Evolutionary conservation across 2,797 vertebrate genomes (phyloP), one percentile per base, ranked within the genome.

Genomic region (Setipinna tenuifilis): DNA sequence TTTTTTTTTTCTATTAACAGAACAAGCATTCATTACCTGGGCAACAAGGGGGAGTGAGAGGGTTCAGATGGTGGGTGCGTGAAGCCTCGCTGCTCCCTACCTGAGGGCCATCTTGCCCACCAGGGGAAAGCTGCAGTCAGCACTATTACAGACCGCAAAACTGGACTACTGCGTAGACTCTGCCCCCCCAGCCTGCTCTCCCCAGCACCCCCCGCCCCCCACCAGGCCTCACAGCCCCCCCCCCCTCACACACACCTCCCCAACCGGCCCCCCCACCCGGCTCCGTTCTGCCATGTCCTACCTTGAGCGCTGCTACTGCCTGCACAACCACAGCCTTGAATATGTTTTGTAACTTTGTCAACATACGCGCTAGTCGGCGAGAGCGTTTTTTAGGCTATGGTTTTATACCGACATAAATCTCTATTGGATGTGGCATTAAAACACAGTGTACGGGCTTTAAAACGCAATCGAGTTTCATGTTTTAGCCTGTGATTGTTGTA

Each of bases 1-100:
- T 44, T 89, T 89, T 85, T 62, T 87, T 91, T 87, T 90, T 48
- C 86, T 82, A 90, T 89, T 88, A 90, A 91, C 87, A 91, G 88
- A 90, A 87, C 85, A 85, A 57, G 84, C 85, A 91, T 91, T 89
- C 87, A 91, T 75, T 85, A 84, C 57, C 84, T 82, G 71, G 19
- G 50, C 85, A 87, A 82, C 82, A 87, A 86, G 25, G 65, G 80
- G 80, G 87, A 88, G 85, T 78, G 71, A 58, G 80, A 57, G 75
- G 75, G 71, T 44, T 82, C 84, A 85, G 48, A 62, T 83, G 83
- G 35, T 44, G 31, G 16, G 68, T 54, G 50, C 9, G 50, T 71
- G 25, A 31, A 31, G 25, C 16, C 65, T 71, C 28, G 65, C 65
- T 78, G n/a, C 25, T 16, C 71, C 44, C 71, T 44, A 78, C 71